phyloP scores from a whole-genome alignment of 2,113 vertebrate species.

The Notothenia rossii region DNA sequence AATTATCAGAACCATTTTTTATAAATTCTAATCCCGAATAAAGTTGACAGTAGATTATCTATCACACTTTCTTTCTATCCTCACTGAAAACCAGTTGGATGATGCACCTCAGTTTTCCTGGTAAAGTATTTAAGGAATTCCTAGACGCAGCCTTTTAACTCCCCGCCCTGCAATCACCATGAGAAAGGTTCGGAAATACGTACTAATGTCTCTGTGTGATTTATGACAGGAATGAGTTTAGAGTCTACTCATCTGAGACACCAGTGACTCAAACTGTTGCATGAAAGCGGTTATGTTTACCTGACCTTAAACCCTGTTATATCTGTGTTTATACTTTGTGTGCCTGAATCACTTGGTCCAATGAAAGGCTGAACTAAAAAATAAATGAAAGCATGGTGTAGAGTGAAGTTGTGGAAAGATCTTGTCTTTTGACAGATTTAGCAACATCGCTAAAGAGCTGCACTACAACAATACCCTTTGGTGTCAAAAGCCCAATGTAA shows the following conservation, averaged over 20 bases:
- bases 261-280: slow-evolving; percentile 1
- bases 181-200: neutral
- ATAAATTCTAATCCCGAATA: neutral
- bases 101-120: slow-evolving; percentile 4
- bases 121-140: slow-evolving; percentile 5
- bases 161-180: neutral
- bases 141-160: neutral
- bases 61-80: neutral
- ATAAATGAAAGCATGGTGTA: slow-evolving; percentile 7
- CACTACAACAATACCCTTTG: too few species aligned
- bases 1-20: neutral
- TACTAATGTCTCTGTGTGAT: neutral
- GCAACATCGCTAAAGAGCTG: too few species aligned
- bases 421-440: too few species aligned
- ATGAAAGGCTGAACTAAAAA: neutral
- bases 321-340: neutral
- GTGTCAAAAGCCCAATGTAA: too few species aligned
- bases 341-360: slow-evolving; percentile 16
- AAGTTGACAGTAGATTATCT: neutral
- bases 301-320: slow-evolving; percentile 6
- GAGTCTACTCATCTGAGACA: slow-evolving; percentile 1
- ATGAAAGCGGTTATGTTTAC: slow-evolving; percentile 9
- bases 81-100: neutral
- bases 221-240: neutral
- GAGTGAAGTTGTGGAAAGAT: slow-evolving; percentile 7